phyloP scores from a whole-genome alignment of 2,888 invertebrate genomes.

The Chironomus riparius region DNA sequence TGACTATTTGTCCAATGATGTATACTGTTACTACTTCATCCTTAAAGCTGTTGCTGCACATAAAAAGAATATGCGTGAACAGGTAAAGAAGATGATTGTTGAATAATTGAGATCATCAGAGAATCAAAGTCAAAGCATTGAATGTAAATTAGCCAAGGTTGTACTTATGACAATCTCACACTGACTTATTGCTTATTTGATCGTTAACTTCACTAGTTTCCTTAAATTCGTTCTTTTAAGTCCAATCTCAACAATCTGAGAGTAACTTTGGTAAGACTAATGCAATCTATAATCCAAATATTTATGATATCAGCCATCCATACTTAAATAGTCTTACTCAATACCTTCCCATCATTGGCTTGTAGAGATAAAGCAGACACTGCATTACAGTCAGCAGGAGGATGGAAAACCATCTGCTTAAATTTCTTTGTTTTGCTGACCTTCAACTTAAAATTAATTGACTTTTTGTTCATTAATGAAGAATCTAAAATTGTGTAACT shows the following conservation, averaged over 20 bases:
- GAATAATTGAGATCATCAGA: slow-evolving; percentile 75
- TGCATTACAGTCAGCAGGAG: too few species aligned
- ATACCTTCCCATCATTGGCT: too few species aligned
- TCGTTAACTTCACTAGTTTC: slow-evolving; percentile 72
- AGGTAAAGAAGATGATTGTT: slow-evolving; percentile 91
- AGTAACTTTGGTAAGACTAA: slow-evolving; percentile 88
- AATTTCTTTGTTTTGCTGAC: too few species aligned
- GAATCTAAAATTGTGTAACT: too few species aligned
- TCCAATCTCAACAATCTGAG: slow-evolving; percentile 78
- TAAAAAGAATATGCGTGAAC: slow-evolving; percentile 78
- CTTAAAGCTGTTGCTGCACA: slow-evolving; percentile 68
- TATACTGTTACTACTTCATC: slow-evolving; percentile 34
- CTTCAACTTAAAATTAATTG: too few species aligned
- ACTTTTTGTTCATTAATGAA: too few species aligned
- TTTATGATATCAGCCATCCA: slow-evolving; percentile 81
- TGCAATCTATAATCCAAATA: slow-evolving; percentile 83
- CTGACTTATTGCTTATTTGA: slow-evolving; percentile 83
- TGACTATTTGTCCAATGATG: slow-evolving; percentile 48
- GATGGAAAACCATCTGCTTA: too few species aligned
- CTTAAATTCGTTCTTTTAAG: slow-evolving; percentile 64
- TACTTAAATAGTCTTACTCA: slow-evolving; percentile 56
- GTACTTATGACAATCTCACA: slow-evolving; percentile 82
- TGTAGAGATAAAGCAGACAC: too few species aligned
- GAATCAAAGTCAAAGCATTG: slow-evolving; percentile 67
- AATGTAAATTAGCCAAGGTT: slow-evolving; percentile 81